Percentiles rank a stretch among this genome's conserved stretches.
Conservation (phyloP, 2,888 invertebrate species). For the Limnephilus marmoratus region DNA sequence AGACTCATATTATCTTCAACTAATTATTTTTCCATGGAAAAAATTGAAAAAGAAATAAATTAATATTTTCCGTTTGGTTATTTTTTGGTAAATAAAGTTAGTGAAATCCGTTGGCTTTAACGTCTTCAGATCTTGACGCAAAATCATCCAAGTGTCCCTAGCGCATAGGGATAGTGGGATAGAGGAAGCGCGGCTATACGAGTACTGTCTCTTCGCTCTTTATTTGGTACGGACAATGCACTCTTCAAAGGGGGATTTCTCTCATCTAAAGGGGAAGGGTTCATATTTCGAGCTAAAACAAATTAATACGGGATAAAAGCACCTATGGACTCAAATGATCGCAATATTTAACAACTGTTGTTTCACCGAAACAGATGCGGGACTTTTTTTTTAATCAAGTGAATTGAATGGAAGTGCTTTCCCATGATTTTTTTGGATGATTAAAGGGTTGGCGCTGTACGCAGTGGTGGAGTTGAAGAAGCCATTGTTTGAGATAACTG, state of each 20-base stretch:
- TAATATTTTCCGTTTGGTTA: neutral
- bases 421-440: neutral
- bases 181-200: neutral
- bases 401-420: neutral
- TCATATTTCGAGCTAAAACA: neutral
- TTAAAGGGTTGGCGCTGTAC: neutral
- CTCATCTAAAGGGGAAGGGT: neutral
- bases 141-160: neutral
- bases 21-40: too few relatives aligned
- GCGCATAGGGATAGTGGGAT: neutral
- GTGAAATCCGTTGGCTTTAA: neutral
- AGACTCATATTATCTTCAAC: too few relatives aligned
- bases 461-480: neutral
- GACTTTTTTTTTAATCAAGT: constrained; percentile 2
- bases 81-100: neutral
- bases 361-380: neutral
- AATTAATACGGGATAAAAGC: neutral
- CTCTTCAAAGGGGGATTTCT: neutral
- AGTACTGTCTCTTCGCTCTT: neutral
- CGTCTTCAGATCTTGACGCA: neutral
- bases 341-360: constrained; percentile 2
- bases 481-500: neutral
- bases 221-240: neutral
- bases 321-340: neutral
- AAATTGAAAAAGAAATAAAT: too few relatives aligned